These are phyloP conservation scores for Nemapogon koenigi DNA, from an alignment of 2,888 invertebrate species.

Conservation along the genomic window DNA sequence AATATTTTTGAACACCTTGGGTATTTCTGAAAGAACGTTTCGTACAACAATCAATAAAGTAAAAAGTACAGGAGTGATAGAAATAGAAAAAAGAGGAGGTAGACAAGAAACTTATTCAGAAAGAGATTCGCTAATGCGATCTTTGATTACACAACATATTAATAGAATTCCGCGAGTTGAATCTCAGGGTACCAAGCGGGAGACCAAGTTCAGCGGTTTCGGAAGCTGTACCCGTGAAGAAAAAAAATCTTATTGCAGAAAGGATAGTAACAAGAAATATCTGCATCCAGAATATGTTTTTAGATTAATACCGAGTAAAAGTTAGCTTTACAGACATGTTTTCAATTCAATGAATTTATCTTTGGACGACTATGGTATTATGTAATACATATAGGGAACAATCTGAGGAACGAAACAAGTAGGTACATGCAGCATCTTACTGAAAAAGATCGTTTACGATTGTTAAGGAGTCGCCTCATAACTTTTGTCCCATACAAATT, in stretches of 20 bases:
- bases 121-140: background rate
- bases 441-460: background rate
- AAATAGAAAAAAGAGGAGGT: background rate
- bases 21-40: background rate
- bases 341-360: background rate
- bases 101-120: background rate
- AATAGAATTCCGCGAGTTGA: background rate
- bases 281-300: background rate
- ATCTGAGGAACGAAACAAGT: background rate
- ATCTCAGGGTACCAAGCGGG: too few relatives aligned
- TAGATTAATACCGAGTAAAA: background rate
- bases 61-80: background rate
- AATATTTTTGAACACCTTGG: background rate
- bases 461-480: too few relatives aligned
- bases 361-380: background rate
- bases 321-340: background rate
- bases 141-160: background rate
- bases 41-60: background rate
- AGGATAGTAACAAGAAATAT: background rate
- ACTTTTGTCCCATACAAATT: too few relatives aligned
- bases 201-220: too few relatives aligned
- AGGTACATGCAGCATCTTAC: background rate
- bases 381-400: background rate
- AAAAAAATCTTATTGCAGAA: background rate
- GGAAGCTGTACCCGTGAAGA: too few relatives aligned